Base-by-base conservation (phyloP, 2,888 invertebrate genomes). In the Callyntrura guangdongensis region DNA sequence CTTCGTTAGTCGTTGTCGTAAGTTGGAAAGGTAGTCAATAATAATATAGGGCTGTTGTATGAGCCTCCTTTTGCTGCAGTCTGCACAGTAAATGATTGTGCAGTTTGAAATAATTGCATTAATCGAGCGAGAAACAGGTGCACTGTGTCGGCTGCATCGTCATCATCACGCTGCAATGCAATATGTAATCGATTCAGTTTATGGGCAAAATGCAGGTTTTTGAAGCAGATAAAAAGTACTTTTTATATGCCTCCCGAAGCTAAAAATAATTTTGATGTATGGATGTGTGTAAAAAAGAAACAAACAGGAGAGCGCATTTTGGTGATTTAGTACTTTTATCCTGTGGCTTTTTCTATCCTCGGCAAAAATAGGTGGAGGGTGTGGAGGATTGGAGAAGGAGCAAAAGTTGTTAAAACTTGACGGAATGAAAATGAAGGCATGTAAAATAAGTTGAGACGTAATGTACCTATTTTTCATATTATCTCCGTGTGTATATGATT, bases 241-340 rank as follows among this genome's bases (percentile, higher is more conserved):
- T 67, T 83, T 74, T 74, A 74, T 74, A 74, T 47, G 49, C 49
- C n/a, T 74, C 74, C 74, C 49, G 49, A 74, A 74, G 74, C 74
- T 49, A 74, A 45, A 9, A 27, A 17, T 53, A 25, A 25, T 36
- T 6, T 67, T 47, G 74, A 74, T 74, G 74, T 22, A 47, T 74
- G 49, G 12, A 74, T 9, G 49, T 20, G 49, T 74, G 74, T 49
- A 49, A 72, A 45, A 72, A 45, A 14, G 45, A 27, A 36, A 12
- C 25, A 67, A 64, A 25, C 25, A 67, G 27, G 27, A 67, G 67
- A 12, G 12, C 14, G 27, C 17, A 74, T 36, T 25, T 64, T 64
- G 53, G 67, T 83, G 85, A 85, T 85, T 85, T 85, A 85, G 49
- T 74, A 74, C 56, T 85, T 85, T 74, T 85, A 20, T 74, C 85